phyloP scores from a whole-genome alignment of 92 coral and sea anemone genomes.

The Paramuricea clavata region DNA sequence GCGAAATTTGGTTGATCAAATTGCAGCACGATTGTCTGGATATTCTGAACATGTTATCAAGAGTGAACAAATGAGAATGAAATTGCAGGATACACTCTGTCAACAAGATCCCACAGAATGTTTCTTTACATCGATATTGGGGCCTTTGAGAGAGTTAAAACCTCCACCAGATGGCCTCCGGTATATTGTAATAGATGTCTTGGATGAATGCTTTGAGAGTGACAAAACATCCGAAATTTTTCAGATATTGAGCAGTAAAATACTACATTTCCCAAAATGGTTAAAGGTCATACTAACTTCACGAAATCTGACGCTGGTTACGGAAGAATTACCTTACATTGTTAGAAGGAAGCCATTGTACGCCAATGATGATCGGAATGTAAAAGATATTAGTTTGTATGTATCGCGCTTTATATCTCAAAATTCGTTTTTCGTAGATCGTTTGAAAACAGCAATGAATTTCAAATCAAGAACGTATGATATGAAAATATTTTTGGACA shows the following conservation, averaged over 20 bases:
- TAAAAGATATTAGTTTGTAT: conserved; percentile 65
- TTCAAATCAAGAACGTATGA: not conserved
- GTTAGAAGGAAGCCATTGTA: conserved; percentile 14
- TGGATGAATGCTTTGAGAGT: conserved; percentile 76
- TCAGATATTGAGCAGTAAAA: conserved; percentile 48
- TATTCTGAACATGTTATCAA: conserved; percentile 40
- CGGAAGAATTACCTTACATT: not conserved
- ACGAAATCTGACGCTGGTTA: conserved; percentile 64
- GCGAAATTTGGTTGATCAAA: conserved; percentile 84
- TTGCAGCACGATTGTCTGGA: conserved; percentile 34
- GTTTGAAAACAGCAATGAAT: conserved; percentile 7
- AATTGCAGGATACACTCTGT: conserved; percentile 34
- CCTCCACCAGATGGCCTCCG: conserved; percentile 25
- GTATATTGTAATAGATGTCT: conserved; percentile 76
- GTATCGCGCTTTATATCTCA: conserved; percentile 18
- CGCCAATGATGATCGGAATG: conserved; percentile 65
- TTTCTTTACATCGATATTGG: conserved; percentile 74
- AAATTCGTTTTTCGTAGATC: conserved; percentile 5
- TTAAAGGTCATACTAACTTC: too few species aligned
- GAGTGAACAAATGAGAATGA: conserved; percentile 54
- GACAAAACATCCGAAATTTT: conserved; percentile 55
- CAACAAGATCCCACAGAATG: conserved; percentile 48
- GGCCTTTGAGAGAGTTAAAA: conserved; percentile 67
- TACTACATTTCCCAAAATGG: too few species aligned
- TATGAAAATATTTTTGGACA: conserved; percentile 13